phyloP scores from a whole-genome alignment of 1,140 invertebrate genomes.

The Temnothorax curvispinosus region DNA sequence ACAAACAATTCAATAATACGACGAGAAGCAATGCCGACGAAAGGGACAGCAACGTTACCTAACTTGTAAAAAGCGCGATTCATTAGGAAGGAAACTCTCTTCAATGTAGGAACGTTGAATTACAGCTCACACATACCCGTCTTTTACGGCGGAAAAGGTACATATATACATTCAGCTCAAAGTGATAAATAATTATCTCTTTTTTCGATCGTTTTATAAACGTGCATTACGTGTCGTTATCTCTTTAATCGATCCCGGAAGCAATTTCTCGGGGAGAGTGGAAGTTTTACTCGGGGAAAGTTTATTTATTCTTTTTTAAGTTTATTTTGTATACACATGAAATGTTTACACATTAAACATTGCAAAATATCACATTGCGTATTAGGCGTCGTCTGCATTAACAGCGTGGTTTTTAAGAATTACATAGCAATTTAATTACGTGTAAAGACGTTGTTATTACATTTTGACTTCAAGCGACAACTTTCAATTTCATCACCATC shows the following conservation, averaged over 20 bases:
- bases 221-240: not conserved
- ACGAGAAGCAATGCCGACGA: not conserved
- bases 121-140: not conserved
- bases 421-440: slow-evolving; percentile 30
- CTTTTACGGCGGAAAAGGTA: not conserved
- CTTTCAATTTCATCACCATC: slow-evolving; percentile 7
- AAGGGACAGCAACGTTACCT: slow-evolving; percentile 18
- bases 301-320: slow-evolving; percentile 17
- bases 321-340: slow-evolving; percentile 49
- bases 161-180: not conserved
- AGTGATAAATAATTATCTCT: not conserved
- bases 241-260: slow-evolving; percentile 4
- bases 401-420: slow-evolving; percentile 21
- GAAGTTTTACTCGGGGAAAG: not conserved
- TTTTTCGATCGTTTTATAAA: slow-evolving; percentile 4
- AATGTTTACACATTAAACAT: slow-evolving; percentile 53
- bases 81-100: not conserved
- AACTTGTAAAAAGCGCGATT: not conserved
- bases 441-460: slow-evolving; percentile 21
- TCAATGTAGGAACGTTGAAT: not conserved
- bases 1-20: slow-evolving; percentile 37
- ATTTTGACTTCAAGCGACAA: slow-evolving; percentile 14
- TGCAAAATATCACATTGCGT: slow-evolving; percentile 71
- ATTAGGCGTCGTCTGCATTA: slow-evolving; percentile 62
- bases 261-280: not conserved